Base-by-base conservation (phyloP, 2,113 vertebrate species). In the Gavialis gangeticus region DNA sequence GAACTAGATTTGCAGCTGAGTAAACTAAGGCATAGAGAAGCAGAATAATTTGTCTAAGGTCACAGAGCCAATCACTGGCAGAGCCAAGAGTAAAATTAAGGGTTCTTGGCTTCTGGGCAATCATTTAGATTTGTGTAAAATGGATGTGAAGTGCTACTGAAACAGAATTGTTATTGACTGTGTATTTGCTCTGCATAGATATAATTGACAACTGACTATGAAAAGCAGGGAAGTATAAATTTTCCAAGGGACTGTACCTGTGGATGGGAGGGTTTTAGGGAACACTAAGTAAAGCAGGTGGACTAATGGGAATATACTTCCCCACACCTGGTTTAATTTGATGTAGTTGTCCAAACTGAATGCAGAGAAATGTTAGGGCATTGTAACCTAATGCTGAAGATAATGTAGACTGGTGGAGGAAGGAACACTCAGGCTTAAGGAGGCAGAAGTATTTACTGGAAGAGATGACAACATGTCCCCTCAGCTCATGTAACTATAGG, bases 1-100 rank as follows among this genome's bases (percentile, higher is more conserved):
- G 37, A 90, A 81, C 5, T 58, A 92, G 63, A 85, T 91, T 93
- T 88, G 76, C 37, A 82, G 89, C 63, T 55, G 55, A 89, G 28
- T 37, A 21, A 89, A 91, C 54, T 55, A 87, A 93, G 79, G 57
- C 3, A 22, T 0, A 85, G 54, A 83, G 12, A 56, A 71, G n/a
- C 13, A 16, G 91, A 60, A 24, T 19, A 87, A 30, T 71, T 66
- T 37, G 22, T 60, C 90, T 25, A 80, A 64, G 27, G n/a, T 89
- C 34, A 81, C 28, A 58, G 0, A 75, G 6, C 2, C 28, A 84
- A 3, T 84, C 79, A 89, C 58, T 85, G 30, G 10, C 60, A 67
- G 64, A 84, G 34, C 57, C 25, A 55, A 79, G 71, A 34, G n/a
- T 57, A 82, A 16, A 3, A 75, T 28, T 54, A 67, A 82, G 28